Conservation (phyloP, 2,888 invertebrate species). For the Alsophila aescularia region DNA sequence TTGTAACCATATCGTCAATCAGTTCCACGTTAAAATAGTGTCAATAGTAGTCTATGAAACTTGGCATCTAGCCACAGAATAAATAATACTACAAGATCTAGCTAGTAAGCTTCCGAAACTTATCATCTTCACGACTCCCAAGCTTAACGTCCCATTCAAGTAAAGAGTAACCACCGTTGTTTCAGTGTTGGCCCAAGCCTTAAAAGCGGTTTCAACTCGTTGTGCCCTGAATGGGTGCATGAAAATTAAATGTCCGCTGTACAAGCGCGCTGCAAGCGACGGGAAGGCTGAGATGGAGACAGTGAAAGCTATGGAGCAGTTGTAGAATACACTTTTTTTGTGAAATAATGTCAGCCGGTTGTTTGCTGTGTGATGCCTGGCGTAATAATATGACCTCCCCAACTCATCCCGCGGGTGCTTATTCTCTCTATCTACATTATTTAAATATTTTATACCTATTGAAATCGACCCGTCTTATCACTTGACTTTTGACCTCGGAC, state of each 20-base stretch:
- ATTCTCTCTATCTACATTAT: too few species aligned
- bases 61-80: too few species aligned
- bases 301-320: slow-evolving; percentile 14
- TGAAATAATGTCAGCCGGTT: background rate
- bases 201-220: slow-evolving; percentile 40
- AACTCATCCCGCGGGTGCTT: too few species aligned
- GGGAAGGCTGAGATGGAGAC: slow-evolving; percentile 16
- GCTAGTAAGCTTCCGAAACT: background rate
- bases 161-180: slow-evolving; percentile 25
- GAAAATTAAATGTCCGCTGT: slow-evolving; percentile 51
- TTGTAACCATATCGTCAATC: too few species aligned
- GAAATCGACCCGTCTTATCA: too few species aligned
- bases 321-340: background rate
- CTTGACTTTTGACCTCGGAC: too few species aligned
- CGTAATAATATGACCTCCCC: too few species aligned
- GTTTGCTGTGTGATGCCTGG: too few species aligned
- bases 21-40: too few species aligned
- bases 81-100: too few species aligned
- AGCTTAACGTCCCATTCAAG: background rate
- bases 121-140: background rate
- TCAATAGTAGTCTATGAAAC: too few species aligned
- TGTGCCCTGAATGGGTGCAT: slow-evolving; percentile 46
- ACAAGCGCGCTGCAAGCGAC: slow-evolving; percentile 35
- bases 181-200: slow-evolving; percentile 21
- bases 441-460: too few species aligned